A percentile compares a stretch with the other conserved stretches of the same genome.
Evolutionary conservation across 1,140 invertebrate species (phyloP).

Genomic region (Drosophila leontia): DNA sequence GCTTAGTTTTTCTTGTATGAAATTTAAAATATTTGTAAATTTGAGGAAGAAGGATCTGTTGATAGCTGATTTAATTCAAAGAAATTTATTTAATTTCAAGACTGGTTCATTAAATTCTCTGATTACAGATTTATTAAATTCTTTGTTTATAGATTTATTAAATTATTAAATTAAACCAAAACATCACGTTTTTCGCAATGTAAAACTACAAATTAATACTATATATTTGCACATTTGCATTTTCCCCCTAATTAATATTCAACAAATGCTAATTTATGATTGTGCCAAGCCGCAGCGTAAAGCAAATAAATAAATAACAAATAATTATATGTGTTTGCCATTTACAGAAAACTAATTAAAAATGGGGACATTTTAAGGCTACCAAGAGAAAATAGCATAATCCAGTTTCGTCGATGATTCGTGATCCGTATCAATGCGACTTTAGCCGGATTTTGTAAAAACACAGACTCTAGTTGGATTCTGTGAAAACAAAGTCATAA

Average conservation of each 20-base stretch:
- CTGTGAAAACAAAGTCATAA: conserved; percentile 59
- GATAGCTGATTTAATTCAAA: no score
- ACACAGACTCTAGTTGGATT: conserved; percentile 38
- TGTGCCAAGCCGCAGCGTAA: background rate
- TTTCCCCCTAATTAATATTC: conserved; percentile 20
- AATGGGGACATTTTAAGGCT: background rate
- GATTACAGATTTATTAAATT: background rate
- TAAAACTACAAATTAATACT: background rate
- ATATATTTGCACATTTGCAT: conserved; percentile 9
- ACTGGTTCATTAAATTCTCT: background rate
- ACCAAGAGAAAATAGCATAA: background rate
- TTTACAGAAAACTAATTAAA: conserved; percentile 9
- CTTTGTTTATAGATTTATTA: background rate
- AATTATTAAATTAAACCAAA: background rate
- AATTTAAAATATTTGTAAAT: background rate
- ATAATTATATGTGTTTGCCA: background rate
- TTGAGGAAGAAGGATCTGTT: no score
- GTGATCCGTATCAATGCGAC: background rate
- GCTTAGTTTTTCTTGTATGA: background rate
- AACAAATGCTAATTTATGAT: conserved; percentile 42
- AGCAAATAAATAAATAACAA: conserved; percentile 6
- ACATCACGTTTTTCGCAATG: background rate
- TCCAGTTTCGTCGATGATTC: background rate
- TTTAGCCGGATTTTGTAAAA: conserved; percentile 41
- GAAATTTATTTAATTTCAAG: background rate